Percentiles rank a stretch among this genome's conserved stretches.
Conservation (phyloP, 2,888 invertebrate genomes). For the Odontothrips loti region DNA sequence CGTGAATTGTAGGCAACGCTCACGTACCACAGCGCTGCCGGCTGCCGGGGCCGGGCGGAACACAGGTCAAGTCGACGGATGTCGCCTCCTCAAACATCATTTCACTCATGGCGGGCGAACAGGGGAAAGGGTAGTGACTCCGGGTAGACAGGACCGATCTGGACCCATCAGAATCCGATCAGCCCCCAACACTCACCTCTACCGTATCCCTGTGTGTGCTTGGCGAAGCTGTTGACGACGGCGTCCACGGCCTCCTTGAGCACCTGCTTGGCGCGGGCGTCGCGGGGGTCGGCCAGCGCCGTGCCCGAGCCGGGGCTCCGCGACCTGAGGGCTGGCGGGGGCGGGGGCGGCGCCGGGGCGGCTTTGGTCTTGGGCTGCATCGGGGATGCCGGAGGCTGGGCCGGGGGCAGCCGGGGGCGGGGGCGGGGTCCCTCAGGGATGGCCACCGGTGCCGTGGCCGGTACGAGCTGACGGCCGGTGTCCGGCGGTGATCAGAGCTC, state of each 20-base stretch:
- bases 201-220: slow-evolving; percentile 66
- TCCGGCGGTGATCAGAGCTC: background rate
- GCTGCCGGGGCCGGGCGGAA: too few species aligned
- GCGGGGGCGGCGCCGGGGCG: slow-evolving; percentile 35
- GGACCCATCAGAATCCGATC: too few species aligned
- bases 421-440: background rate
- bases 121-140: too few species aligned
- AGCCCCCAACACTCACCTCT: slow-evolving; percentile 61
- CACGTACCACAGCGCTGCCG: too few species aligned
- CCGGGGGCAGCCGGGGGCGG: background rate
- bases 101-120: too few species aligned
- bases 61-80: too few species aligned
- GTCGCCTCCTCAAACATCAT: too few species aligned
- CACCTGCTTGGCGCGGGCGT: slow-evolving; percentile 52
- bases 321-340: slow-evolving; percentile 31
- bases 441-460: background rate
- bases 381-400: background rate
- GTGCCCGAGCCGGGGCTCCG: slow-evolving; percentile 33
- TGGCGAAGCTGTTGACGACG: slow-evolving; percentile 68
- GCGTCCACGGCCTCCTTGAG: slow-evolving; percentile 68
- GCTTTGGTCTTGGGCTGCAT: slow-evolving; percentile 39
- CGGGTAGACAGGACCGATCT: too few species aligned
- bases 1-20: too few species aligned
- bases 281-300: slow-evolving; percentile 47
- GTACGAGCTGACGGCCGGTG: background rate